Percentiles rank a stretch among this genome's conserved stretches.
phyloP scores from a whole-genome alignment of 2,113 vertebrate genomes.

The Lipophrys pholis region DNA sequence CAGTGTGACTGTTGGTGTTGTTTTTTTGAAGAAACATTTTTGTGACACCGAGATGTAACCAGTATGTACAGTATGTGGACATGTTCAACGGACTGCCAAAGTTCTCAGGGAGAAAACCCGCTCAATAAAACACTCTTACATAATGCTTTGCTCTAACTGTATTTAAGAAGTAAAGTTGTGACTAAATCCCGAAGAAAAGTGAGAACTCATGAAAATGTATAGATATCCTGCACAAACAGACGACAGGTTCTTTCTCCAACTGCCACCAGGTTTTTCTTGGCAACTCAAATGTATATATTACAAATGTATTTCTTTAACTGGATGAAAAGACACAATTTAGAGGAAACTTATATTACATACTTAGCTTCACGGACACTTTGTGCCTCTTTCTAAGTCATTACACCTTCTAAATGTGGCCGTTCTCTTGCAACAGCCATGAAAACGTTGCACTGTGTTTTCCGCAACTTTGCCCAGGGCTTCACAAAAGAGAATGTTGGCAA shows the following conservation, averaged over 20 bases:
- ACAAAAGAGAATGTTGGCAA: conserved; percentile 33
- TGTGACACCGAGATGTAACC: too few species aligned
- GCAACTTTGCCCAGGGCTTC: conserved; percentile 7
- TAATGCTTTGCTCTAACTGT: too few species aligned
- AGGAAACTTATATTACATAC: not conserved
- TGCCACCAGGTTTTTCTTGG: not conserved
- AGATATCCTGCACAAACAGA: not conserved
- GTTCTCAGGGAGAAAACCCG: too few species aligned
- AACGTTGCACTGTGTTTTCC: conserved; percentile 16
- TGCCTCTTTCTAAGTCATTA: not conserved
- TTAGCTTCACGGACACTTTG: not conserved
- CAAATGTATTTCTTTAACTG: not conserved
- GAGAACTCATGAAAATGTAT: too few species aligned
- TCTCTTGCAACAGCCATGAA: not conserved
- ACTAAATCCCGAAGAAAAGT: too few species aligned
- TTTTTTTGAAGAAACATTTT: too few species aligned
- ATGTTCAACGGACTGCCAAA: too few species aligned
- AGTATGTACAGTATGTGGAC: too few species aligned
- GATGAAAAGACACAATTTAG: not conserved
- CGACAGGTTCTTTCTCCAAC: not conserved
- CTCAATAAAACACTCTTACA: too few species aligned
- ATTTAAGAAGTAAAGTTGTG: too few species aligned
- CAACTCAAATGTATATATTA: not conserved
- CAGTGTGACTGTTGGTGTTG: too few species aligned
- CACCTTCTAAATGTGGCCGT: too few species aligned